Base-by-base conservation (phyloP, 2,797 vertebrate genomes). In the Platalea minor region DNA sequence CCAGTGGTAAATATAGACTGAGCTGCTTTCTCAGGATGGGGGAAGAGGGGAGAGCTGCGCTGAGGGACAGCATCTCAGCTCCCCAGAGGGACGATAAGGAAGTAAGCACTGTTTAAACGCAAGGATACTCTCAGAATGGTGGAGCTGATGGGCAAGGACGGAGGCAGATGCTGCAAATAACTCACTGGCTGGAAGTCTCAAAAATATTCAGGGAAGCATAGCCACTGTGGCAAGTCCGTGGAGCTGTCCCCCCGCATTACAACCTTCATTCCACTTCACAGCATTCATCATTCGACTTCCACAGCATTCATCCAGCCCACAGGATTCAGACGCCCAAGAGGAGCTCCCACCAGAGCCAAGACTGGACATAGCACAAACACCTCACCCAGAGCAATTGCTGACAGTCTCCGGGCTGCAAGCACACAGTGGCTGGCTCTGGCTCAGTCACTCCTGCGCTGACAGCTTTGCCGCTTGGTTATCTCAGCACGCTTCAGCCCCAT, bases 11-110 rank as follows among this genome's bases (percentile, higher is more conserved):
- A 91, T 74, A 89, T 0, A 90, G 61, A 63, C 73, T 21, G 89
- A 95, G 74, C 70, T 88, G 88, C 77, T 91, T 91, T 82, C 77
- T 89, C 93, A 77, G 93, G 50, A 79, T 21, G 39, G 41, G 29
- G 51, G 26, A 37, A 41, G 63, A 93, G n/a, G 39, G 63, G 67
- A 89, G 25, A 48, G n/a, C 31, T 35, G 60, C 21, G 29, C 24
- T 9, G 33, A 88, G 70, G 75, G 60, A 79, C 39, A 72, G 83
- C 56, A 65, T 11, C 70, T 87, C 85, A 64, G 72, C 67, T 68
- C 73, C 77, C 43, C 57, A 64, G 60, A 74, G 43, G 51, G 75
- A 14, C 46, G 48, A 65, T 57, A 54, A 88, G n/a, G 45, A 89
- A 78, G 41, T 9, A 73, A 85, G 67, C 5, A 5, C 59, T 90